phyloP scores from a whole-genome alignment of 2,888 invertebrate genomes.

The Terebella lapidaria region DNA sequence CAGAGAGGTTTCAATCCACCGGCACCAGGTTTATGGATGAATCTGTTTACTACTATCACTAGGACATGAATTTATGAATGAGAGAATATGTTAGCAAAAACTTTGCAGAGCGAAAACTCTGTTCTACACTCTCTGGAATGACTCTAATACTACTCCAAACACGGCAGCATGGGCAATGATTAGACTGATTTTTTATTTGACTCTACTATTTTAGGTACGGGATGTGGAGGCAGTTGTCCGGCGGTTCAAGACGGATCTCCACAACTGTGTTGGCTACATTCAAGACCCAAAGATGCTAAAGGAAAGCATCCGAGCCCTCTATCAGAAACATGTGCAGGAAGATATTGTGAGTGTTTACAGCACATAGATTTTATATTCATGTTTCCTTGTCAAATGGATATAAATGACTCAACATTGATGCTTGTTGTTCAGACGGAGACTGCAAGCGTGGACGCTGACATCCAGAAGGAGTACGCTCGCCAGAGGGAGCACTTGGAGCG shows the following conservation, averaged over 20 bases:
- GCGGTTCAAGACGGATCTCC: constrained; percentile 75
- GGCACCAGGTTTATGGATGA: no score
- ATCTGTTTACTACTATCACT: no score
- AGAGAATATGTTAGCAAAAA: no score
- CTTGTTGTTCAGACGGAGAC: constrained; percentile 41
- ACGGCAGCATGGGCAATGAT: no score
- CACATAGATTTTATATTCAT: no score
- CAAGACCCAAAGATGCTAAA: constrained; percentile 69
- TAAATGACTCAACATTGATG: neutral
- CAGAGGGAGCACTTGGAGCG: constrained; percentile 78
- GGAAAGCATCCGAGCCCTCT: constrained; percentile 56
- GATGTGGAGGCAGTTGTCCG: constrained; percentile 59
- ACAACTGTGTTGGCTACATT: constrained; percentile 71
- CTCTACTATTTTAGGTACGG: constrained; percentile 34
- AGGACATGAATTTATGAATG: no score
- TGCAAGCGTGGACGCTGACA: constrained; percentile 53
- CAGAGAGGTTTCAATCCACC: no score
- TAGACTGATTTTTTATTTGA: no score
- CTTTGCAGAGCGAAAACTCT: no score
- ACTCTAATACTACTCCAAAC: no score
- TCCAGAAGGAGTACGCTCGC: constrained; percentile 58
- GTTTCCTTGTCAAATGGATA: neutral
- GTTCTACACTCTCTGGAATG: no score
- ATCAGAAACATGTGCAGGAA: constrained; percentile 54
- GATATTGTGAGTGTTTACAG: constrained; percentile 53